A percentile compares a stretch with the other conserved stretches of the same genome.
phyloP scores from a whole-genome alignment of 2,797 vertebrate genomes.

The Spinibarbus caldwelli region DNA sequence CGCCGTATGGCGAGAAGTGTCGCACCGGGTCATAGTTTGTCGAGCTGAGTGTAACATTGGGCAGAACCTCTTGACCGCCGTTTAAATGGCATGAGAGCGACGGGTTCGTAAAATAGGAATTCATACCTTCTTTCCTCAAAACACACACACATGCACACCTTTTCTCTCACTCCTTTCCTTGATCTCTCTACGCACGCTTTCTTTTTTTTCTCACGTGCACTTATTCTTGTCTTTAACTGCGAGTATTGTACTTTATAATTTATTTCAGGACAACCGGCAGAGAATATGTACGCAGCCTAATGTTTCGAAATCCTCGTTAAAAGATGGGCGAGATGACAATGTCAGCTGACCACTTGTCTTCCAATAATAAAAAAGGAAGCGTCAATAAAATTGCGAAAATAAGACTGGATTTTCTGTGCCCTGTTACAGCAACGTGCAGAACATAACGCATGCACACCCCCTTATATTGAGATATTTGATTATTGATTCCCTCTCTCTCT shows the following conservation, averaged over 20 bases:
- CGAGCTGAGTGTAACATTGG: constrained; percentile 95
- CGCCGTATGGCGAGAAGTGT: constrained; percentile 96
- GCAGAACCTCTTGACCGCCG: constrained; percentile 94
- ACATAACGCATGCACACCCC: background rate
- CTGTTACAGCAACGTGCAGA: constrained; percentile 8
- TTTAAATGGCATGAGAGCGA: constrained; percentile 97
- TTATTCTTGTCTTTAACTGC: constrained; percentile 43
- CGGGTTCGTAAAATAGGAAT: constrained; percentile 89
- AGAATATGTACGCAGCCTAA: constrained; percentile 81
- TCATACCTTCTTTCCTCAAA: constrained; percentile 81
- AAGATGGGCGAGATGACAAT: constrained; percentile 87
- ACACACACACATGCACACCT: constrained; percentile 38
- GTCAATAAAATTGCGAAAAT: constrained; percentile 70
- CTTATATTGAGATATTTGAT: constrained; percentile 28
- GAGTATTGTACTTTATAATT: constrained; percentile 82
- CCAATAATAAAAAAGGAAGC: constrained; percentile 80
- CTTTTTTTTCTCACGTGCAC: constrained; percentile 38
- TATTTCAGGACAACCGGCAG: constrained; percentile 85
- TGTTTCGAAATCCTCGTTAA: constrained; percentile 87
- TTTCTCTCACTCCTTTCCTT: constrained; percentile 76
- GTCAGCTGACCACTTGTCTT: constrained; percentile 85
- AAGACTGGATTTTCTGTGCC: constrained; percentile 43
- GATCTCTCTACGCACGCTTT: constrained; percentile 27
- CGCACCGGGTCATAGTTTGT: constrained; percentile 97
- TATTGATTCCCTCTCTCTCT: constrained; percentile 22